phyloP scores from a whole-genome alignment of 1,140 invertebrate genomes.

The Campoletis sonorensis region DNA sequence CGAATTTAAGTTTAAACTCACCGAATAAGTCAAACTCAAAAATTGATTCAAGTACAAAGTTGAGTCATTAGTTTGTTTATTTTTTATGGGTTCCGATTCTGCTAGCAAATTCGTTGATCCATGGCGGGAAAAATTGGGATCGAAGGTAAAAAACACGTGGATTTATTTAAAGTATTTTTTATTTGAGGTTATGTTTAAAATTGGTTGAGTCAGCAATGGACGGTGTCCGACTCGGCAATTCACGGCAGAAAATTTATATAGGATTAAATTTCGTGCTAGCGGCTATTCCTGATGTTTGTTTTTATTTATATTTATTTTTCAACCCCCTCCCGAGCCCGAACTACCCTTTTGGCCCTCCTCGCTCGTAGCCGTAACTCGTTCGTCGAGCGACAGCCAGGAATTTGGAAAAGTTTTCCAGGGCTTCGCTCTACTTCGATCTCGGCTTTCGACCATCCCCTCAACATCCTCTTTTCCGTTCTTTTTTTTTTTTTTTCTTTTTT shows the following conservation, averaged over 20 bases:
- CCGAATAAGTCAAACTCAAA: too few relatives aligned
- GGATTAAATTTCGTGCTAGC: neutral
- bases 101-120: too few relatives aligned
- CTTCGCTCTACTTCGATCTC: slow-evolving; percentile 33
- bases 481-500: too few relatives aligned
- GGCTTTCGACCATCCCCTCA: slow-evolving; percentile 32
- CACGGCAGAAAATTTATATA: neutral
- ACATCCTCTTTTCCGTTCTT: too few relatives aligned
- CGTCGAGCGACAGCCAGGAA: slow-evolving; percentile 21
- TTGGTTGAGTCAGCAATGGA: neutral
- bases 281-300: neutral
- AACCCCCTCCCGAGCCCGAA: neutral
- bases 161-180: neutral
- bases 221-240: too few relatives aligned
- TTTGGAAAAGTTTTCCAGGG: slow-evolving; percentile 37
- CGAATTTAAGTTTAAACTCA: too few relatives aligned
- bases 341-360: neutral
- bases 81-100: too few relatives aligned
- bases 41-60: too few relatives aligned
- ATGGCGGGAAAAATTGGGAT: too few relatives aligned
- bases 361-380: slow-evolving; percentile 23
- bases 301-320: neutral
- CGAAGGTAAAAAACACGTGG: too few relatives aligned
- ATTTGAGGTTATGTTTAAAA: neutral
- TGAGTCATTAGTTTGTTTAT: too few relatives aligned